Percentiles rank a stretch among this genome's conserved stretches.
Conservation (phyloP, 2,797 vertebrate genomes). For the Mionectes olivaceus region DNA sequence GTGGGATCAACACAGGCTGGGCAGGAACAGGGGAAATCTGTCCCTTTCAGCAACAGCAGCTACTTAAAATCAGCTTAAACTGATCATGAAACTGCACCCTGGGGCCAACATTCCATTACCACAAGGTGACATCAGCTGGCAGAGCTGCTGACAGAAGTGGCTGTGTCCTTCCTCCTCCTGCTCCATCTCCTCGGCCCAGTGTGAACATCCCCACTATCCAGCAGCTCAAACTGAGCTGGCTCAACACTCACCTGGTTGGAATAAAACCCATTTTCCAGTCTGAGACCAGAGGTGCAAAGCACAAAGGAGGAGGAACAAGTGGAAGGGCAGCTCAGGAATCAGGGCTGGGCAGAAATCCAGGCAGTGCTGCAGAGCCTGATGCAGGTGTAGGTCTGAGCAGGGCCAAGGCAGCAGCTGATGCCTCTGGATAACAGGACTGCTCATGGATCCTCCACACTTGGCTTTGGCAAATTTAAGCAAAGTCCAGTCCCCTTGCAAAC, state of each 20-base stretch:
- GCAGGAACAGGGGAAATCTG: neutral
- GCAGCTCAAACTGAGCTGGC: neutral
- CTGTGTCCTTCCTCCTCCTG: neutral
- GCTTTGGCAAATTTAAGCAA: neutral
- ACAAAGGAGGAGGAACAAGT: neutral
- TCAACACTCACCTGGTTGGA: neutral
- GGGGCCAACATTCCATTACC: neutral
- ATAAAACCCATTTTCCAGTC: neutral
- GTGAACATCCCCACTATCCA: neutral
- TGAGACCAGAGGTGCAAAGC: fast-evolving
- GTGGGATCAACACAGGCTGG: neutral
- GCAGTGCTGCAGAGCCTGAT: neutral
- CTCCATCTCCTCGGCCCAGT: neutral
- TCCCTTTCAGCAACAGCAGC: constrained; percentile 1
- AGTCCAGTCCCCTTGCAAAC: neutral
- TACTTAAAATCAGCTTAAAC: neutral
- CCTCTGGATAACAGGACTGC: neutral
- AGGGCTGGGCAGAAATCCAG: neutral
- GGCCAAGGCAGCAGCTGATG: neutral
- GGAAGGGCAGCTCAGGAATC: neutral
- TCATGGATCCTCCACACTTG: neutral
- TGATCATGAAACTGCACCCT: neutral
- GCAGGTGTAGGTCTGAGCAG: neutral
- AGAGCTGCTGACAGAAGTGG: neutral
- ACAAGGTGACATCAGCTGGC: neutral